Evolutionary conservation across 2,113 vertebrate genomes (phyloP), one percentile per base, ranked within the genome.

Genomic region (Balaeniceps rex): DNA sequence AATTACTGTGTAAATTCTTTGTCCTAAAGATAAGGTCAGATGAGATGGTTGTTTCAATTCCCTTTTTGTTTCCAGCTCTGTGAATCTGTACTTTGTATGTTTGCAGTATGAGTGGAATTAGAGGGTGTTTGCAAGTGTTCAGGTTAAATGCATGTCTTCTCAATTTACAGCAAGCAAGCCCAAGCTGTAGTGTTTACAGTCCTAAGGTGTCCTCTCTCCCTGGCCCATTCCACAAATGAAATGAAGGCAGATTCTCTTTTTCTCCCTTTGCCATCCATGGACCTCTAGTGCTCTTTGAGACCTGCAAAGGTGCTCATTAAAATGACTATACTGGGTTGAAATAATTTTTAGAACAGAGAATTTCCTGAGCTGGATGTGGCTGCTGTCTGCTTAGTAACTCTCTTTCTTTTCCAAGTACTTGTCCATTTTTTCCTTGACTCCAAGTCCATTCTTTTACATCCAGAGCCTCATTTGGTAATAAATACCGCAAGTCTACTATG

Each of bases 301-400:
- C 21, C 4, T 2, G 5, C 19, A 70, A 61, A 77, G 16, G 12
- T 71, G 29, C 33, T 85, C 38, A 51, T 17, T 84, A 36, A n/a
- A 82, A 75, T 0, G 3, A 42, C 19, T 46, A 18, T 14, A n/a
- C 51, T n/a, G 68, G 11, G 5, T 69, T 71, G 72, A 92, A 47
- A 65, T 83, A 93, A 94, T 93, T 96, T 97, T 95, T 85, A 96
- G 87, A 80, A 87, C 29, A 69, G 87, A 92, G 72, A 91, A 83
- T 94, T 97, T 95, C 90, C 90, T 93, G 90, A 95, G 57, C 84
- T 87, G 84, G 61, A 95, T 72, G 36, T 61, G 65, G 38, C 61
- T 46, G 29, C 78, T 91, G 49, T 69, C 63, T 76, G 52, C 82
- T 72, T 70, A 58, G 54, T 57, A 90, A 85, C 22, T 8, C 44